A percentile compares a stretch with the other conserved stretches of the same genome.
These are phyloP conservation scores for Orycteropus afer DNA, from an alignment of 2,113 vertebrate genomes.

Conservation along the genomic window DNA sequence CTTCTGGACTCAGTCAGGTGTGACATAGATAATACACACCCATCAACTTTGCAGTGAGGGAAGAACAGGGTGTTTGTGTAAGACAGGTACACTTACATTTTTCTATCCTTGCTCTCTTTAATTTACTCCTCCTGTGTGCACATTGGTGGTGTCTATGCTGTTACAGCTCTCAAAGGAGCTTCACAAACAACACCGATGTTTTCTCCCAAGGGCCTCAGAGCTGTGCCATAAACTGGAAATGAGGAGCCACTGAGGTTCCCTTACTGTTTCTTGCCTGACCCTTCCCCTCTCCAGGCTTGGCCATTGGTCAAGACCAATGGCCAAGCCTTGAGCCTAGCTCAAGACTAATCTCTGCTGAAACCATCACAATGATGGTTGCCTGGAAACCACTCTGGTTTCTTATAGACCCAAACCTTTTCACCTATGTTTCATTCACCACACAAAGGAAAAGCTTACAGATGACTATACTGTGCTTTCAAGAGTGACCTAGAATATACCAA, in stretches of 20 bases:
- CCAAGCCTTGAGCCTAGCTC: neutral
- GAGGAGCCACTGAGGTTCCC: neutral
- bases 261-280: neutral
- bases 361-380: neutral
- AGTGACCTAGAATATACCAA: neutral
- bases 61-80: too few species aligned
- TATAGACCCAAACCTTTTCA: neutral
- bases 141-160: fast-evolving
- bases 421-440: neutral
- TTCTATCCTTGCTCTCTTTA: neutral
- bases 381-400: slow-evolving; percentile 16
- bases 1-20: neutral
- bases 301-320: neutral
- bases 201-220: neutral
- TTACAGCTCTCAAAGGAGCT: neutral
- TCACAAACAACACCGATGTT: fast-evolving
- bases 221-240: neutral
- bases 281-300: neutral
- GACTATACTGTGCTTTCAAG: neutral
- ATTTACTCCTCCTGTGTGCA: neutral
- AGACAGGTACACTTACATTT: too few species aligned
- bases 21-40: too few species aligned
- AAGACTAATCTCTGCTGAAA: neutral
- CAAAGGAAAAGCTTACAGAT: neutral
- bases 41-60: neutral